Conservation (phyloP, 2,113 vertebrate species). For the Cervus canadensis region DNA sequence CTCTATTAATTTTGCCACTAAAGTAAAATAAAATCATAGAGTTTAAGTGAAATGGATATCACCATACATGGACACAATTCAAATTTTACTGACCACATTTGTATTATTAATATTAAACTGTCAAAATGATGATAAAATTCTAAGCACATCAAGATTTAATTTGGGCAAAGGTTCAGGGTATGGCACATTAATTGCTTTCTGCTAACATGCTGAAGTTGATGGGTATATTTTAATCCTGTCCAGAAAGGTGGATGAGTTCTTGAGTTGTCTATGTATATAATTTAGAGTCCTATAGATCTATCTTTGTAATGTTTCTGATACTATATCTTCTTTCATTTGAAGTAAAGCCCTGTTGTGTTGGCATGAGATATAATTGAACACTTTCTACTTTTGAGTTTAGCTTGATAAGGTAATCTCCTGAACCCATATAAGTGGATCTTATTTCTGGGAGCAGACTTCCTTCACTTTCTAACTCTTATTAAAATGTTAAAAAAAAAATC, state of each 20-base stretch:
- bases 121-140: conserved; percentile 1
- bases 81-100: not conserved
- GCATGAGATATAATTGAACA: not conserved
- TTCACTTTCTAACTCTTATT: not conserved
- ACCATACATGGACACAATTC: not conserved
- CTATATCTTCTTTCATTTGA: not conserved
- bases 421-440: not conserved
- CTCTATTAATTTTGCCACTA: not conserved
- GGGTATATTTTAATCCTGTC: conserved; percentile 9
- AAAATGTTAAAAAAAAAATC: not conserved
- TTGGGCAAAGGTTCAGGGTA: not conserved
- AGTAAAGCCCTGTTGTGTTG: not conserved
- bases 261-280: not conserved
- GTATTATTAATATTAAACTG: not conserved
- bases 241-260: not conserved
- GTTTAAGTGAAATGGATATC: not conserved
- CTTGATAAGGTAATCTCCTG: not conserved
- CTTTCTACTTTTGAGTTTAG: not conserved
- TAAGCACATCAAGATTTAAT: conserved; percentile 10
- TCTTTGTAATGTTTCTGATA: not conserved
- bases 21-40: not conserved
- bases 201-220: not conserved
- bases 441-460: not conserved
- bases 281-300: not conserved
- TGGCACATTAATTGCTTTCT: not conserved